A percentile compares a stretch with the other conserved stretches of the same genome.
Evolutionary conservation across 1,140 invertebrate species (phyloP).

Genomic region (Lasaia peninsularis): DNA sequence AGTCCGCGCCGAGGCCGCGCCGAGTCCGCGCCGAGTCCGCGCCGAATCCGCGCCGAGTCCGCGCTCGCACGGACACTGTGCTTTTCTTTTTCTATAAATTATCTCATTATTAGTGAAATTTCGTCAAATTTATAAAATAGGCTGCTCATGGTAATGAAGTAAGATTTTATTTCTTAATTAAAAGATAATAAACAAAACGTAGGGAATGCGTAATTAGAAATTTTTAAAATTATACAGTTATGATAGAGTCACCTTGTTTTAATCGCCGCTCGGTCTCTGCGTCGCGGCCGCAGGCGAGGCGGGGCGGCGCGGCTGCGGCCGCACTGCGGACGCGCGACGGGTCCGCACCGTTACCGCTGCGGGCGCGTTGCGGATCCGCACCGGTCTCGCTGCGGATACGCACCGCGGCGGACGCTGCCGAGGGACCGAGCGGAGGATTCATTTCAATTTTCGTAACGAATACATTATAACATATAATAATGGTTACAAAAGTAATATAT

Average conservation of each 20-base stretch:
- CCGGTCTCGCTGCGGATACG: constrained; percentile 16
- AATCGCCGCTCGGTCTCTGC: constrained; percentile 42
- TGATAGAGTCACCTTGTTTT: constrained; percentile 67
- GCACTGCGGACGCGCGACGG: constrained; percentile 16
- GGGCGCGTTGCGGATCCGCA: constrained; percentile 6
- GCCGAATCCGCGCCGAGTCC: too few species aligned
- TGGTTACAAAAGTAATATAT: constrained; percentile 75
- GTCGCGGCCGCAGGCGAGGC: constrained; percentile 18
- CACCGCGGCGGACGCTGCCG: constrained; percentile 24
- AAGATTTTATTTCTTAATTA: constrained; percentile 77
- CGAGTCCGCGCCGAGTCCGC: constrained; percentile 20
- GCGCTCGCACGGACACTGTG: constrained; percentile 41
- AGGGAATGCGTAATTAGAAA: constrained; percentile 75
- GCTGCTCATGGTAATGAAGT: constrained; percentile 72
- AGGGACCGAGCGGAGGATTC: constrained; percentile 43
- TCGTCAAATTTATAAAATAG: constrained; percentile 74
- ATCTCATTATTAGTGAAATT: constrained; percentile 68
- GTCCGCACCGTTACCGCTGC: constrained; percentile 12
- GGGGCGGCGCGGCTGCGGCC: constrained; percentile 19
- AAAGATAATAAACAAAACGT: constrained; percentile 75
- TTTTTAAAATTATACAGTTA: constrained; percentile 78
- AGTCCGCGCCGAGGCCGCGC: constrained; percentile 13
- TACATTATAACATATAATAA: constrained; percentile 75
- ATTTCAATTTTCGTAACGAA: constrained; percentile 72
- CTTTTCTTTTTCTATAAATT: constrained; percentile 69